Conservation (phyloP, 2,797 vertebrate species). For the Eremophila alpestris region DNA sequence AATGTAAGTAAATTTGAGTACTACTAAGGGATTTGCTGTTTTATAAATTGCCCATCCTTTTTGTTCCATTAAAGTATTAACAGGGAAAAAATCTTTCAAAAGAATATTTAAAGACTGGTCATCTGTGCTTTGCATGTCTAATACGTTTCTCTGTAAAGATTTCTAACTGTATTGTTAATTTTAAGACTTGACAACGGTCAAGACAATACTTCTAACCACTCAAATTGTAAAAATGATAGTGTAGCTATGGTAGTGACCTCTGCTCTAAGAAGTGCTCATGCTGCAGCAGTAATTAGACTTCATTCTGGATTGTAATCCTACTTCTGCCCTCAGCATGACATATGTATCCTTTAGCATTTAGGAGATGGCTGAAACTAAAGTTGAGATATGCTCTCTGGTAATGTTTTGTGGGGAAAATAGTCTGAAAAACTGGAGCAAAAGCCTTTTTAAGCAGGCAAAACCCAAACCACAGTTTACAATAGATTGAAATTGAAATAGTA, state of each 20-base stretch:
- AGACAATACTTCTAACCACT: background rate
- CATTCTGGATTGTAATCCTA: background rate
- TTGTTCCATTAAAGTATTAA: background rate
- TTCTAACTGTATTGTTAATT: background rate
- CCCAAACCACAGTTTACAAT: constrained; percentile 62
- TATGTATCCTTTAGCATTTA: background rate
- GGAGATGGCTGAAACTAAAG: background rate
- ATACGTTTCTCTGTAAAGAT: background rate
- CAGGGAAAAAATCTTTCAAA: background rate
- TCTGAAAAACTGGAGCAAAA: constrained; percentile 50
- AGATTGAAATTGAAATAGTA: constrained; percentile 69
- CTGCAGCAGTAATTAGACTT: background rate
- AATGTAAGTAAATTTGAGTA: background rate
- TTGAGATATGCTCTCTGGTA: background rate
- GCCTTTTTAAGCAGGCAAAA: constrained; percentile 55
- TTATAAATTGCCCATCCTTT: background rate
- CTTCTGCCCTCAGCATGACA: background rate
- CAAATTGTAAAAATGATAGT: background rate
- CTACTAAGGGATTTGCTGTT: background rate
- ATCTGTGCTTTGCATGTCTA: background rate
- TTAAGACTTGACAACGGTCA: background rate
- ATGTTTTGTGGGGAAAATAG: background rate
- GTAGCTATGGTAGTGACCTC: background rate
- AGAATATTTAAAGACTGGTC: background rate
- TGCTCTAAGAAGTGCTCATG: background rate